phyloP scores from a whole-genome alignment of 2,113 vertebrate species.

The Paraplagusia blochii region DNA sequence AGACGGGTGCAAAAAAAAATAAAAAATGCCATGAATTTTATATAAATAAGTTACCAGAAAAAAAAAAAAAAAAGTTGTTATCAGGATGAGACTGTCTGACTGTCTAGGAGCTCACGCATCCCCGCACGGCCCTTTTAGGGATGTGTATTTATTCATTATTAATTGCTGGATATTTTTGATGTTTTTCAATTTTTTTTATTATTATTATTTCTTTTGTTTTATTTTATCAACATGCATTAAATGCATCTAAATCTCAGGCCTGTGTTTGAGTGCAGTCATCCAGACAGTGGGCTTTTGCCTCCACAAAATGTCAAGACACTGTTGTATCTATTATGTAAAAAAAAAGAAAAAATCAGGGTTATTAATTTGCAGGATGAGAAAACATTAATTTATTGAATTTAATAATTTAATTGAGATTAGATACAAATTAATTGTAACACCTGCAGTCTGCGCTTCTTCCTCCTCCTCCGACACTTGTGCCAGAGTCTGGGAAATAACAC shows the following conservation, averaged over 20 bases:
- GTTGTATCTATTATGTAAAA: conserved; percentile 29
- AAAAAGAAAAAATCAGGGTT: background rate
- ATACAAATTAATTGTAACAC: conserved; percentile 29
- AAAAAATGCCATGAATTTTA: conserved; percentile 27
- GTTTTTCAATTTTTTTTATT: conserved; percentile 3
- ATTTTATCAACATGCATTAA: conserved; percentile 4
- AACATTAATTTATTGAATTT: conserved; percentile 35
- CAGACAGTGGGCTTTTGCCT: conserved; percentile 19
- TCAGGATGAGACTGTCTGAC: conserved; percentile 16
- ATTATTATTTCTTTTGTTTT: conserved; percentile 8
- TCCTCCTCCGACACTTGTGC: conserved; percentile 23
- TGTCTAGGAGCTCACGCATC: conserved; percentile 5
- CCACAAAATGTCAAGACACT: conserved; percentile 31
- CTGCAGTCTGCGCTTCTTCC: conserved; percentile 11
- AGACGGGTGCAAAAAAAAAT: conserved; percentile 21
- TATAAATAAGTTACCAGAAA: conserved; percentile 37
- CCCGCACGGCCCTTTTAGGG: conserved; percentile 4
- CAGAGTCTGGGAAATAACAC: conserved; percentile 60
- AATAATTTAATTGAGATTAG: conserved; percentile 41
- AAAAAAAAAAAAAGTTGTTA: conserved; percentile 53
- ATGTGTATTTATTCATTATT: background rate
- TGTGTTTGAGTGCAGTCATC: conserved; percentile 16
- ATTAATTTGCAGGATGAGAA: conserved; percentile 22
- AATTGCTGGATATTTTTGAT: too few relatives aligned
- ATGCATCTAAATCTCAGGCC: too few relatives aligned